Base-by-base conservation (phyloP, 2,113 vertebrate genomes). In the Phalacrocorax brasilianus region DNA sequence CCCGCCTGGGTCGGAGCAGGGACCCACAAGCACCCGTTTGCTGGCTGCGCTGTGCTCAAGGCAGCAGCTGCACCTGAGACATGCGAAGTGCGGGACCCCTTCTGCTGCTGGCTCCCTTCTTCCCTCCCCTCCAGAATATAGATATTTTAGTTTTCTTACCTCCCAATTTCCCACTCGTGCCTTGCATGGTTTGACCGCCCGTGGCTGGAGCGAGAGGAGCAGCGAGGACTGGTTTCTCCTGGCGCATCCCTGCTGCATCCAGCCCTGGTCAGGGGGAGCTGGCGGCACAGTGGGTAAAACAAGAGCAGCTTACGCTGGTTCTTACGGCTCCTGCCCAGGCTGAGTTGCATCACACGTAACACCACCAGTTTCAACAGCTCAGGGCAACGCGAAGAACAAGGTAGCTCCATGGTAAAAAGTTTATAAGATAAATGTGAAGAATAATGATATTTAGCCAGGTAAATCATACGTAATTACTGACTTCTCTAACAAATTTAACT, bases 151-250 rank as follows among this genome's bases (percentile, higher is more conserved):
- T 47, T 32, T 26, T 27, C 33, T 47, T 14, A 24, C 33, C 20
- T 32, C 8, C n/a, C 12, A 3, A 1, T 40, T 28, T n/a, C 23
- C 55, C n/a, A 11, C 24, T 14, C 1, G 1, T 21, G 22, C 9
- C 66, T 23, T 3, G 8, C 11, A 2, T 2, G 53, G 59, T 38
- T 33, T 38, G 40, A 17, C 9, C 8, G 33, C 40, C 44, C 3
- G 2, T 12, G 67, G 67, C 44, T 24, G 19, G 1, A 47, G 38
- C 38, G 27, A 38, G 23, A 67, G 61, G 27, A 73, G 56, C 22
- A 33, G 40, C 2, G 5, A 44, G 68, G 32, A 6, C 7, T 8
- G 32, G 40, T 11, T 30, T 42, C 44, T 68, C 44, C 63, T 17
- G 23, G 40, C 23, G 45, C 65, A 11, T n/a, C 35, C 24, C 65